Percentiles rank a stretch among this genome's conserved stretches.
These are phyloP conservation scores for Rhyacophila evoluta DNA, from an alignment of 2,888 invertebrate genomes.

Conservation along the genomic window DNA sequence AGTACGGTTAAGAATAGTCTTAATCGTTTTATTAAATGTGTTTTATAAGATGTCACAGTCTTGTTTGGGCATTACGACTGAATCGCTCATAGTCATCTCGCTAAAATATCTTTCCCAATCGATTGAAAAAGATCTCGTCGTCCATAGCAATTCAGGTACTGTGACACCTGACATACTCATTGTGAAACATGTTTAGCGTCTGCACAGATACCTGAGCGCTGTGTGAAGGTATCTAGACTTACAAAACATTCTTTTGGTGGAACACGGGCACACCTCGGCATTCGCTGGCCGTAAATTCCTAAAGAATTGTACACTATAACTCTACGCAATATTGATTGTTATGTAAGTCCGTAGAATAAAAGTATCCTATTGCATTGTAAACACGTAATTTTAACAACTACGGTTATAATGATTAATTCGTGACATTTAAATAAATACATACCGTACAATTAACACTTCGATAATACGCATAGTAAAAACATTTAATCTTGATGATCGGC, in stretches of 20 bases:
- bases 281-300: neutral
- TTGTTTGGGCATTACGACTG: neutral
- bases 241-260: neutral
- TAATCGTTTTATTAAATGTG: too few species aligned
- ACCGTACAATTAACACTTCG: too few species aligned
- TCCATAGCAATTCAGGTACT: neutral
- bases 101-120: slow-evolving; percentile 1
- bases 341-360: too few species aligned
- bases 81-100: neutral
- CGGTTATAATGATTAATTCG: too few species aligned
- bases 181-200: neutral
- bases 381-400: too few species aligned
- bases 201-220: neutral
- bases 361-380: too few species aligned
- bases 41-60: neutral
- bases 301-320: neutral
- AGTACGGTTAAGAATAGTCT: too few species aligned
- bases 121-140: slow-evolving; percentile 15
- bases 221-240: neutral
- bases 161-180: neutral
- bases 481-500: too few species aligned
- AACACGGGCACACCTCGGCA: neutral
- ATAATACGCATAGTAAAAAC: too few species aligned
- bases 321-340: neutral
- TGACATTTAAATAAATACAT: too few species aligned